Evolutionary conservation across 2,888 invertebrate genomes (phyloP).

Genomic region (Euproctis similis): DNA sequence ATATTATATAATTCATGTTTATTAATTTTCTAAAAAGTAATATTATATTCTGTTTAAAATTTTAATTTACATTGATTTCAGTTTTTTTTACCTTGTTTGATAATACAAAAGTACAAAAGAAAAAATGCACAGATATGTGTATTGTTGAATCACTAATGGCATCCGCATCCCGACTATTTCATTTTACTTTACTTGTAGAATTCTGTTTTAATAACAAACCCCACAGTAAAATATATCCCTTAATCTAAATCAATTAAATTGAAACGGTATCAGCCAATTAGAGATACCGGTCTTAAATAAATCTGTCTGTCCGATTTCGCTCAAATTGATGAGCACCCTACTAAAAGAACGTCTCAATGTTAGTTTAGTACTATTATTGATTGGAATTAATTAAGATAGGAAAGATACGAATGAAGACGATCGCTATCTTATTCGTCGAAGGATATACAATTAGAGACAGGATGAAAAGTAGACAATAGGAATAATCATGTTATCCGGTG

Average conservation of each 20-base stretch:
- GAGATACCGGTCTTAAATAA: background rate
- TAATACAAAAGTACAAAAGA: too few relatives aligned
- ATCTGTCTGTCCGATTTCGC: background rate
- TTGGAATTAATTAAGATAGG: conserved; percentile 17
- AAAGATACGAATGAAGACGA: conserved; percentile 13
- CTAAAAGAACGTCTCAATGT: conserved; percentile 12
- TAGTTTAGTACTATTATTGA: conserved; percentile 13
- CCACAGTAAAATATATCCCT: background rate
- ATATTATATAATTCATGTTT: too few relatives aligned
- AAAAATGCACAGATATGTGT: too few relatives aligned
- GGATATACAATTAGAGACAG: conserved; percentile 13
- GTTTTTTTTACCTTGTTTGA: too few relatives aligned
- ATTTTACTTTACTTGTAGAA: too few relatives aligned
- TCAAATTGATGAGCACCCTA: conserved; percentile 9
- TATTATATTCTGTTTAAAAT: too few relatives aligned
- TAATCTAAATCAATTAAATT: conserved; percentile 1
- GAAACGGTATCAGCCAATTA: background rate
- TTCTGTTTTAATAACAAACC: too few relatives aligned
- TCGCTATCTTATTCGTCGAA: conserved; percentile 13
- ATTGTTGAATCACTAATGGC: too few relatives aligned
- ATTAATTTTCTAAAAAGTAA: background rate
- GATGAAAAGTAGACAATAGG: conserved; percentile 12
- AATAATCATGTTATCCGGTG: too few relatives aligned
- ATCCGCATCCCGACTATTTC: too few relatives aligned
- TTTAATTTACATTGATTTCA: too few relatives aligned